Evolutionary conservation across 1,140 invertebrate genomes (phyloP).

Genomic region (Leptinotarsa lineolata): DNA sequence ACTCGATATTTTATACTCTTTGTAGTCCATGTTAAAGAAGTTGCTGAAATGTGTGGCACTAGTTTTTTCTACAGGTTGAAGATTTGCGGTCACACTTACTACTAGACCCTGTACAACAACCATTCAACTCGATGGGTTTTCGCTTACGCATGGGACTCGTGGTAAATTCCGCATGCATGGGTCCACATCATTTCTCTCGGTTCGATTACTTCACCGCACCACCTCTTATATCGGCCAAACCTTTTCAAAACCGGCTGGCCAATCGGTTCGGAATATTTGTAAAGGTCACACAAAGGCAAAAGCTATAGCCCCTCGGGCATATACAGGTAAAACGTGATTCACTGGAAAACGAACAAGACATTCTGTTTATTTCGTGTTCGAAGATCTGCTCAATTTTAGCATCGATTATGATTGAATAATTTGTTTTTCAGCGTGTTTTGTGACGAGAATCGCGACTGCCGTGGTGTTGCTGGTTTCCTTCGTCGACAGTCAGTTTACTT

Average conservation of each 20-base stretch:
- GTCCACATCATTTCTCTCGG: neutral
- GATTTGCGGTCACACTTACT: no score
- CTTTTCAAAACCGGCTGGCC: conserved; percentile 27
- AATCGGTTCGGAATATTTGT: conserved; percentile 24
- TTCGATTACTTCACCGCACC: neutral
- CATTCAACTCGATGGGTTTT: conserved; percentile 4
- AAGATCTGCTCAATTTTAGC: neutral
- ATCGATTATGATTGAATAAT: conserved; percentile 23
- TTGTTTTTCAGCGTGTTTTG: conserved; percentile 54
- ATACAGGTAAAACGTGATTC: conserved; percentile 30
- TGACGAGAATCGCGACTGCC: conserved; percentile 54
- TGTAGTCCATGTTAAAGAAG: no score
- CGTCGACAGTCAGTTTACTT: conserved; percentile 59
- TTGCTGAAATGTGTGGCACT: no score
- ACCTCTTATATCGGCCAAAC: conserved; percentile 11
- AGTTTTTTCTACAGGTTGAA: no score
- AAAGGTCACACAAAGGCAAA: conserved; percentile 29
- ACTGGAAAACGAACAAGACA: conserved; percentile 17
- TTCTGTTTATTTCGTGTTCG: neutral
- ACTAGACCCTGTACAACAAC: conserved; percentile 2
- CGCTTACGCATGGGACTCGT: no score
- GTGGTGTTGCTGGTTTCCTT: conserved; percentile 57
- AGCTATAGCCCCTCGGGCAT: conserved; percentile 15
- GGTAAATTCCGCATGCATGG: no score
- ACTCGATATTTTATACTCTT: no score